phyloP scores from a whole-genome alignment of 2,888 invertebrate species.

The Leucophenga montana region DNA sequence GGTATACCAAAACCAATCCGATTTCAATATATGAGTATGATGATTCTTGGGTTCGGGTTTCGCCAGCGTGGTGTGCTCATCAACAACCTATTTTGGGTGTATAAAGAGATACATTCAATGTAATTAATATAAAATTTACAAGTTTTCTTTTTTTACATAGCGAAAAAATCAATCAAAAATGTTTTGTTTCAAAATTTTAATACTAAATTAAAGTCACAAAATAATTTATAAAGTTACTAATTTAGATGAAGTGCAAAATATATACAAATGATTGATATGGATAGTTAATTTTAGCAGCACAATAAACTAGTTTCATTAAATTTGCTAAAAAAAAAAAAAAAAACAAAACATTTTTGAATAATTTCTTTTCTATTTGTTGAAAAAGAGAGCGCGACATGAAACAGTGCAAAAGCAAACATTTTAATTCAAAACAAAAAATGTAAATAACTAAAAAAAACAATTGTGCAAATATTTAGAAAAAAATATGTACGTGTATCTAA shows the following conservation, averaged over 20 bases:
- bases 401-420: conserved; percentile 34
- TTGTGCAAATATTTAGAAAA: conserved; percentile 59
- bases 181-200: conserved; percentile 24
- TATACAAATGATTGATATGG: no score
- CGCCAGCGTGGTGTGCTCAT: conserved; percentile 82
- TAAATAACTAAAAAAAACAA: no score
- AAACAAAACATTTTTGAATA: conserved; percentile 24
- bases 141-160: background rate
- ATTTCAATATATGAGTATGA: conserved; percentile 86
- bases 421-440: conserved; percentile 50
- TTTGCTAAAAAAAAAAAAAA: no score
- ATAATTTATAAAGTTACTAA: conserved; percentile 6
- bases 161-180: conserved; percentile 17
- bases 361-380: conserved; percentile 8
- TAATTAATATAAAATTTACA: background rate
- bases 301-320: conserved; percentile 51
- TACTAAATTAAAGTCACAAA: conserved; percentile 31
- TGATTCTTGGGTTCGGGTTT: conserved; percentile 81
- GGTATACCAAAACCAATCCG: conserved; percentile 99
- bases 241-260: conserved; percentile 27
- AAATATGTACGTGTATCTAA: conserved; percentile 46
- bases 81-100: conserved; percentile 81
- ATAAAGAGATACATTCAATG: background rate
- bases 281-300: conserved; percentile 46
- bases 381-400: conserved; percentile 19